These are phyloP conservation scores for Cassiopea andromeda DNA, from an alignment of 30 jellyfish, hydroid and myxozoan species.

Conservation along the genomic window DNA sequence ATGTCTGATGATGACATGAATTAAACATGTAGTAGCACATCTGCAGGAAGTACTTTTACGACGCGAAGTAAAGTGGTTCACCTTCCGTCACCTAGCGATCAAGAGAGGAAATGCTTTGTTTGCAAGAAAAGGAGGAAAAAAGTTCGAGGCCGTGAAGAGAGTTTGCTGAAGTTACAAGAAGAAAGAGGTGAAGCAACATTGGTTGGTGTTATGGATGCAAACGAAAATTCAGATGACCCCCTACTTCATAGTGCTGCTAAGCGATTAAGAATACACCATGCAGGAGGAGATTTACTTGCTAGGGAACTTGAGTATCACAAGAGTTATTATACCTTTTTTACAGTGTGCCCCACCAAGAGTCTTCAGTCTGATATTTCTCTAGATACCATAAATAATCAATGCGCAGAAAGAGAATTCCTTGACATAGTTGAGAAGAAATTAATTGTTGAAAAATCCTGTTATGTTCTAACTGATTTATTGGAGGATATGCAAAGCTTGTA, in stretches of 20 bases:
- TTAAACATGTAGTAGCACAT: slow-evolving; percentile 39
- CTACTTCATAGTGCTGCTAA: slow-evolving; percentile 18
- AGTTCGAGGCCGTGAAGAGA: slow-evolving; percentile 32
- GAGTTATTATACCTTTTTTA: slow-evolving; percentile 38
- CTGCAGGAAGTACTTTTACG: slow-evolving; percentile 31
- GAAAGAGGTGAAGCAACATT: slow-evolving; percentile 51
- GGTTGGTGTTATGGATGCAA: slow-evolving; percentile 56
- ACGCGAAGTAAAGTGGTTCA: slow-evolving; percentile 45
- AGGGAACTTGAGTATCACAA: slow-evolving; percentile 60
- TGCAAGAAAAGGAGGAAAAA: slow-evolving; percentile 9
- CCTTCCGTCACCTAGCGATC: slow-evolving; percentile 45
- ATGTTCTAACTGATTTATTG: slow-evolving; percentile 54
- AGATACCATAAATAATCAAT: slow-evolving; percentile 59
- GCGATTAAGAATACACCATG: slow-evolving; percentile 37
- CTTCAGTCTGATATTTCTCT: slow-evolving; percentile 37
- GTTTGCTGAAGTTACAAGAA: slow-evolving; percentile 60
- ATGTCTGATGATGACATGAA: slow-evolving; percentile 27
- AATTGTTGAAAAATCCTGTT: slow-evolving; percentile 54
- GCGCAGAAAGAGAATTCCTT: slow-evolving; percentile 59
- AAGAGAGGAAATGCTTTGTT: slow-evolving; percentile 51
- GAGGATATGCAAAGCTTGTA: slow-evolving; percentile 64
- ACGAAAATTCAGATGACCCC: slow-evolving; percentile 59
- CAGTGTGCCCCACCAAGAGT: slow-evolving; percentile 45
- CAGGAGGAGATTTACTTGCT: slow-evolving; percentile 53
- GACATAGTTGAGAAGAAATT: slow-evolving; percentile 58